Base-by-base conservation (phyloP, 2,888 invertebrate species). In the Cephalotes varians region DNA sequence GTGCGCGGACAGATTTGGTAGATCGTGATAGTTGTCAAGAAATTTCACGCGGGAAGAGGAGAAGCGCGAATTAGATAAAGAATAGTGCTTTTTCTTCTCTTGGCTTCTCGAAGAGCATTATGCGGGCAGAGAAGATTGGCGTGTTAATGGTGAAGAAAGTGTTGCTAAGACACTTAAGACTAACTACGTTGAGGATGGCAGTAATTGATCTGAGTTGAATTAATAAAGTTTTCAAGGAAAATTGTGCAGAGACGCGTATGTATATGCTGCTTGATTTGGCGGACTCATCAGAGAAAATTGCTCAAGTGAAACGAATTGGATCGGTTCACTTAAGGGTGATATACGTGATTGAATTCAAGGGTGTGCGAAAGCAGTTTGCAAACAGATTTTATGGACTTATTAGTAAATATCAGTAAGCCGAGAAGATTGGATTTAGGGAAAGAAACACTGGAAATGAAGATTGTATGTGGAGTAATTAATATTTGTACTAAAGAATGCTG, bases 131-230 rank as follows among this genome's bases (percentile, higher is more conserved):
- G 34, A 4, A n/a, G 25, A 71, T 51, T 34, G 3, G 21, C 25
- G 56, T 7, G 34, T 37, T 18, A 31, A 37, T 10, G n/a, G n/a
- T n/a, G 69, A 18, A 34, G 7, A 71, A 34, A 54, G n/a, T 54
- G 51, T 34, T 69, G 18, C 10, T 12, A 10, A 10, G 25, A 56
- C n/a, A 72, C 12, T 72, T 40, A 3, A 28, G 37, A 40, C 37
- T 40, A 18, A 54, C 1, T 34, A 21, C 21, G 31, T 12, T 15
- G n/a, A 44, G 15, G 31, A 10, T n/a, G 7, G 18, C 37, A 9
- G 15, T 62, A 62, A 64, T 62, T n/a, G 64, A 74, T 44, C 21
- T 62, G 31, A 21, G 31, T 44, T 73, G 15, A 69, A 69, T 69
- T 6, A 31, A 15, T 15, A 21, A 49, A 51, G 34, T 51, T 21